A percentile compares a stretch with the other conserved stretches of the same genome.
phyloP scores from a whole-genome alignment of 2,113 vertebrate species.

The Eulemur rufifrons region DNA sequence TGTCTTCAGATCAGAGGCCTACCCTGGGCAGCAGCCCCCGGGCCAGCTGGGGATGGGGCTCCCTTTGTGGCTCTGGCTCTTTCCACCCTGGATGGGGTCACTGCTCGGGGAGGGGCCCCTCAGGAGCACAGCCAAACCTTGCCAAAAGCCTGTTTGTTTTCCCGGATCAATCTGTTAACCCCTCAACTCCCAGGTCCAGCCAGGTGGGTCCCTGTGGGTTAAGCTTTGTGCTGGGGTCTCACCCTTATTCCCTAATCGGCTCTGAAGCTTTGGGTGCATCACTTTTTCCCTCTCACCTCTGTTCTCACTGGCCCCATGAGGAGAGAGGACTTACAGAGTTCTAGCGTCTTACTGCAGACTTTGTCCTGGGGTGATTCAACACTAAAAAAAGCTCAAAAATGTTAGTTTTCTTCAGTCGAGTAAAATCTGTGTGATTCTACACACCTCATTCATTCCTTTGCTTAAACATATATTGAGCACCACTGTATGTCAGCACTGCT shows the following conservation, averaged over 20 bases:
- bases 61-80: neutral
- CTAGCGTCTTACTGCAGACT: neutral
- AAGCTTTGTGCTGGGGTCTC: neutral
- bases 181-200: neutral
- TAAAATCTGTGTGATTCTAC: neutral
- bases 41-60: neutral
- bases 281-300: neutral
- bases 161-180: neutral
- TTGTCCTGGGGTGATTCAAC: neutral
- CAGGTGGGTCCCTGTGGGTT: neutral
- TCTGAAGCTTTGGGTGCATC: too few relatives aligned
- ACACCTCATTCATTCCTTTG: neutral
- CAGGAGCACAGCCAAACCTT: neutral
- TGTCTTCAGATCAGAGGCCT: constrained; percentile 3
- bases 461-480: neutral
- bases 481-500: neutral
- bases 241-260: neutral
- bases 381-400: neutral
- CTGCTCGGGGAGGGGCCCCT: neutral
- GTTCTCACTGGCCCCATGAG: too few relatives aligned
- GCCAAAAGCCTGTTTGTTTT: neutral
- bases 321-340: neutral
- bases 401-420: neutral
- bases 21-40: fast-evolving
- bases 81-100: neutral